Conservation (phyloP, 1,140 invertebrate species). For the Drosophila fuyamai region DNA sequence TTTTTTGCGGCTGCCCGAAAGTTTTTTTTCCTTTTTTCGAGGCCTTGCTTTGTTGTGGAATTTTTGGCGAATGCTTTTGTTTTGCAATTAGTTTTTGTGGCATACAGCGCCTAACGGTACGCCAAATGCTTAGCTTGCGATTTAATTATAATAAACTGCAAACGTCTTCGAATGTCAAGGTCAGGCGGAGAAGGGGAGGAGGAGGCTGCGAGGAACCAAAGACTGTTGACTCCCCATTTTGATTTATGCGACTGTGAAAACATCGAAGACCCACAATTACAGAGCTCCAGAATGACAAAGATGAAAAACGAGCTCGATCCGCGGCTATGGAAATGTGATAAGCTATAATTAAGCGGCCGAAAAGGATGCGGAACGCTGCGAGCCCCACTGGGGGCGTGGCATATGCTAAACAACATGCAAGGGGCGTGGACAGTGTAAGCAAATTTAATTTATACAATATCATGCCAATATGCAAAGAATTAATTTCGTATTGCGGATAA, state of each 20-base stretch:
- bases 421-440: constrained; percentile 76
- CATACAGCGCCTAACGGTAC: constrained; percentile 40
- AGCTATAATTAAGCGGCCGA: constrained; percentile 79
- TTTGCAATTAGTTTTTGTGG: constrained; percentile 68
- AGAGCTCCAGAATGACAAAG: constrained; percentile 63
- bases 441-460: constrained; percentile 84
- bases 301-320: constrained; percentile 82
- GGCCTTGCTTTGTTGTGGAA: constrained; percentile 41
- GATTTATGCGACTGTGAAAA: constrained; percentile 70
- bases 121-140: constrained; percentile 5
- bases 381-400: constrained; percentile 58
- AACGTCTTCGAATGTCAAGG: constrained; percentile 40
- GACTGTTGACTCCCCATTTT: constrained; percentile 28
- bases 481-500: constrained; percentile 63
- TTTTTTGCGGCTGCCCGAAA: constrained; percentile 43
- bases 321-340: constrained; percentile 81
- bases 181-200: constrained; percentile 11
- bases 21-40: not conserved
- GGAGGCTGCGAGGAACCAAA: not conserved
- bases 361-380: constrained; percentile 52
- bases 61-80: constrained; percentile 50
- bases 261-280: constrained; percentile 44
- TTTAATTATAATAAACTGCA: not conserved
- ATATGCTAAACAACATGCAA: constrained; percentile 84
- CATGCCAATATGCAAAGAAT: constrained; percentile 77